These are phyloP conservation scores for Tupaia tana DNA, from an alignment of 2,113 vertebrate species.

Conservation along the genomic window DNA sequence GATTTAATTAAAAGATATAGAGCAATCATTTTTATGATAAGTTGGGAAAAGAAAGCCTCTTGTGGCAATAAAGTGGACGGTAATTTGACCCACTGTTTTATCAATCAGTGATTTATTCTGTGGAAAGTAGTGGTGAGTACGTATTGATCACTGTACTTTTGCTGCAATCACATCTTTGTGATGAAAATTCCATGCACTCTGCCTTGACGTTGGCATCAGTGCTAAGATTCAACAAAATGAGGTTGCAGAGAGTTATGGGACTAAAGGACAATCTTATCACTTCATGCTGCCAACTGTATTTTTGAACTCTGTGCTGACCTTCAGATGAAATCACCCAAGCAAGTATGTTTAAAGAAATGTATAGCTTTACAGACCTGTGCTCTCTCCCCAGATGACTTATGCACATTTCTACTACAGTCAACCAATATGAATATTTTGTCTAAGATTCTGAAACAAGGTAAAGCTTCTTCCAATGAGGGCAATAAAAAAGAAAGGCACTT, in stretches of 20 bases:
- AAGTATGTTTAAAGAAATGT: background rate
- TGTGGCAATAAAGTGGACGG: slow-evolving; percentile 49
- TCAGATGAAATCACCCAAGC: slow-evolving; percentile 53
- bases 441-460: slow-evolving; percentile 28
- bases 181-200: slow-evolving; percentile 43
- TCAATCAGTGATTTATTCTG: slow-evolving; percentile 49
- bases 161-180: slow-evolving; percentile 4
- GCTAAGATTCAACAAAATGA: background rate
- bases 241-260: background rate
- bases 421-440: background rate
- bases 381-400: background rate
- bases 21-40: slow-evolving; percentile 58
- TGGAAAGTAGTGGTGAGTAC: background rate
- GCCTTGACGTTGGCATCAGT: background rate
- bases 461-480: background rate
- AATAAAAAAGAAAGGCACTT: background rate
- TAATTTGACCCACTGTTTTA: slow-evolving; percentile 38
- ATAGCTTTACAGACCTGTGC: background rate
- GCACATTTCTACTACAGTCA: slow-evolving; percentile 5
- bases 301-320: slow-evolving; percentile 54
- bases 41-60: background rate
- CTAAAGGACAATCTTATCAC: background rate
- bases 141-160: slow-evolving; percentile 28
- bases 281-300: background rate
- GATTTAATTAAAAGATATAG: slow-evolving; percentile 58